These are phyloP conservation scores for Tetragnatha versicolor DNA, from an alignment of 1,140 invertebrate species.

Conservation along the genomic window DNA sequence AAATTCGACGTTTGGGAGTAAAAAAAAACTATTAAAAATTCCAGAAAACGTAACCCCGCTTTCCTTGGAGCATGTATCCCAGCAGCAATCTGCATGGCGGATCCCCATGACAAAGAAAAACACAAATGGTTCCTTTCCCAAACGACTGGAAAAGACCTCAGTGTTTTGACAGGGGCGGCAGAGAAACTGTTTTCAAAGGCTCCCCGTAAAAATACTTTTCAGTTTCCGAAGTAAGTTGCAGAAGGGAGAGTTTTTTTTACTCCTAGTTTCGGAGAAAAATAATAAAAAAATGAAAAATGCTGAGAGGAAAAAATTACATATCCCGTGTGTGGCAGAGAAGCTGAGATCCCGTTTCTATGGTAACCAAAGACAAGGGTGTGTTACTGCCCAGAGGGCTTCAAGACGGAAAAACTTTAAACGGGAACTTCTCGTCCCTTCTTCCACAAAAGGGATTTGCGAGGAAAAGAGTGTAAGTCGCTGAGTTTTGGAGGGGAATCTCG, in stretches of 20 bases:
- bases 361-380: conserved; percentile 34
- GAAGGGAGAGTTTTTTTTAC: neutral
- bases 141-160: neutral
- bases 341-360: conserved; percentile 39
- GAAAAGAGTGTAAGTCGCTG: conserved; percentile 14
- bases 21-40: no score
- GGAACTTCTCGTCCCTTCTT: neutral
- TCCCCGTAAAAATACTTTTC: conserved; percentile 21
- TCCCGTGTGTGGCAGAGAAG: neutral
- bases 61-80: no score
- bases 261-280: conserved; percentile 7
- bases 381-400: conserved; percentile 16
- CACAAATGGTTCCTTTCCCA: no score
- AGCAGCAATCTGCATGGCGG: no score
- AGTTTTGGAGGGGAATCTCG: neutral
- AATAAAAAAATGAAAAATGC: neutral
- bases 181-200: conserved; percentile 22
- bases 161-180: conserved; percentile 20
- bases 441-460: neutral
- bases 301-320: neutral
- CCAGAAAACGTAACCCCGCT: no score
- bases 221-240: conserved; percentile 31
- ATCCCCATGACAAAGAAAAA: no score
- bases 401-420: conserved; percentile 34
- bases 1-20: no score